Conservation (phyloP, 2,888 invertebrate species). For the Limnephilus rhombicus region DNA sequence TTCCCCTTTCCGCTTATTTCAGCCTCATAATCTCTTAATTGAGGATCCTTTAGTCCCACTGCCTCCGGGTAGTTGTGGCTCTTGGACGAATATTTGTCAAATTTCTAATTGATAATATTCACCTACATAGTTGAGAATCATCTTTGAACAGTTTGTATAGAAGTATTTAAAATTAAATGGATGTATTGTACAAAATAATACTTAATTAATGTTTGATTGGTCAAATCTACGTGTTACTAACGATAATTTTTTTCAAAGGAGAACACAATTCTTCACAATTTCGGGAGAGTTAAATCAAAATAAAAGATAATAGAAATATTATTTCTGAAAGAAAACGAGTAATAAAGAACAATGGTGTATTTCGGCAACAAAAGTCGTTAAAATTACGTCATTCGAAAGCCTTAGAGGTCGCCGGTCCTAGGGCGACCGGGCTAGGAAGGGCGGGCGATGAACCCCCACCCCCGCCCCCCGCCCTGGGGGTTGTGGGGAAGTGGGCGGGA, state of each 20-base stretch:
- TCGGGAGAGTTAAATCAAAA: background rate
- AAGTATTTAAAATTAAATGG: background rate
- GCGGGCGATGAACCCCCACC: slow-evolving; percentile 15
- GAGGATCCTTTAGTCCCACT: background rate
- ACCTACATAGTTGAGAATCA: too few relatives aligned
- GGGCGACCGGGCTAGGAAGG: slow-evolving; percentile 15
- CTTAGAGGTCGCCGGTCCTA: slow-evolving; percentile 34
- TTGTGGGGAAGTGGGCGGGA: background rate
- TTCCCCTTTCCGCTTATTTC: background rate
- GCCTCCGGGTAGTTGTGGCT: too few relatives aligned
- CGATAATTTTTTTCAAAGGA: background rate
- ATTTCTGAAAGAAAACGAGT: background rate
- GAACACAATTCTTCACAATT: background rate
- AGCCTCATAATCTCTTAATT: background rate
- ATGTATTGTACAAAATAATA: background rate
- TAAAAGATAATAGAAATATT: background rate
- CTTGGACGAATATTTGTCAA: too few relatives aligned
- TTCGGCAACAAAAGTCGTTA: slow-evolving; percentile 16
- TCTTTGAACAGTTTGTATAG: background rate
- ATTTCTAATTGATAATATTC: too few relatives aligned
- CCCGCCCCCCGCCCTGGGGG: background rate
- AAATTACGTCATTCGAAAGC: slow-evolving; percentile 28
- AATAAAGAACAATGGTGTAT: slow-evolving; percentile 9
- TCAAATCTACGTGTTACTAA: background rate
- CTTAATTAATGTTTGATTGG: background rate